Base-by-base conservation (phyloP, 1,140 invertebrate species). In the Stegodyphus mimosarum region DNA sequence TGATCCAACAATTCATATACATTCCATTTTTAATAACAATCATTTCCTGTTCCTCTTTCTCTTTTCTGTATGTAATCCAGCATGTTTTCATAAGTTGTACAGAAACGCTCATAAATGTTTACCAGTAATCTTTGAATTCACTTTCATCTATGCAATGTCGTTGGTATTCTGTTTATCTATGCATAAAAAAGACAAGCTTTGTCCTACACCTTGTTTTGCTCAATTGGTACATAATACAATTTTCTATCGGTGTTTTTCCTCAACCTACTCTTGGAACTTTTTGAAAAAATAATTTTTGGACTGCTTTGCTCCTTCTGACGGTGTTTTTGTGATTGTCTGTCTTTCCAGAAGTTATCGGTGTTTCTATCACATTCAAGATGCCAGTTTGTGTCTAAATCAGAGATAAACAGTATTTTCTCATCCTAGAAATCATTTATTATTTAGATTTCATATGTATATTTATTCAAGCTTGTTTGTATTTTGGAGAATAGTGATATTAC, bases 361-460 rank as follows among this genome's bases (percentile, higher is more conserved):
- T 67, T 73, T 9, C n/a, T 53, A 71, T 71, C 53, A 7, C 71
- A 73, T 73, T 73, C 71, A 49, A 73, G 71, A 73, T 71, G 69
- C 5, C 5, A 55, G 6, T 73, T 50, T 73, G 51, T 53, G 55
- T 51, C 50, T 84, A 55, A 53, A 84, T 75, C 53, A 9, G 53
- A 73, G 11, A 17, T 48, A 50, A 84, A 66, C 80, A 84, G 81
- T 84, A 84, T 84, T 84, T 74, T 50, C n/a, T 66, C 72, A 76
- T 60, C 55, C 1, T 80, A 83, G 80, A 53, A 60, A 63, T 64
- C 71, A 17, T 83, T 84, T 73, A 72, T 67, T 75, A 64, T 67
- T 75, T 84, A 83, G 80, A 53, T 75, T 48, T 33, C 64, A 75
- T 79, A 75, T 84, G 73, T 84, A 84, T 84, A 84, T 84, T 84